phyloP scores from a whole-genome alignment of 1,140 invertebrate species.

The Brachionus paranguensis region DNA sequence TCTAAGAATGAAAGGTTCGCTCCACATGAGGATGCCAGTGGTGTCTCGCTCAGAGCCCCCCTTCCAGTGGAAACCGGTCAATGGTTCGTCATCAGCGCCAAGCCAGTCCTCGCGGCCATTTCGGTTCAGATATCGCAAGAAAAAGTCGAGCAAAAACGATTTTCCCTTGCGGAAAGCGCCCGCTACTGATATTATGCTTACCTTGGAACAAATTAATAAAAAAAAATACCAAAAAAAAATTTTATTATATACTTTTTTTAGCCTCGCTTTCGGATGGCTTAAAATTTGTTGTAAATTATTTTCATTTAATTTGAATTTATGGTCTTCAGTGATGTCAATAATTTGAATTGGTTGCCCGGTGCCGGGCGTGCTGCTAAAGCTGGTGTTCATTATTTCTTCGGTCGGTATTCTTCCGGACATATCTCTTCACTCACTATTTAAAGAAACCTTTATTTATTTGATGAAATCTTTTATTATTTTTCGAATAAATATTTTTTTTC shows the following conservation, averaged over 20 bases:
- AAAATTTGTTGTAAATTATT: slow-evolving; percentile 75
- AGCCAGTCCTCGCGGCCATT: slow-evolving; percentile 56
- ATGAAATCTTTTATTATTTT: too few relatives aligned
- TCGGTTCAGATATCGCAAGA: slow-evolving; percentile 74
- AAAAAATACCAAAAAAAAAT: background rate
- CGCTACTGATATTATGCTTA: slow-evolving; percentile 85
- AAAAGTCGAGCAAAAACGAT: slow-evolving; percentile 85
- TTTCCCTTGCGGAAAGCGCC: slow-evolving; percentile 97
- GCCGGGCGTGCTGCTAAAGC: slow-evolving; percentile 42
- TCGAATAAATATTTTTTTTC: too few relatives aligned
- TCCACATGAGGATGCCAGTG: slow-evolving; percentile 91
- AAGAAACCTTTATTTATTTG: background rate
- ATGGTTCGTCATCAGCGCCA: slow-evolving; percentile 54
- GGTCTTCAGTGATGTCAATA: slow-evolving; percentile 74
- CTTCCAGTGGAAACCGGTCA: slow-evolving; percentile 74
- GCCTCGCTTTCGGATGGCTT: slow-evolving; percentile 56
- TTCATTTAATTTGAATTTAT: slow-evolving; percentile 84
- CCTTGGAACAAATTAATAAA: background rate
- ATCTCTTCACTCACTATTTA: background rate
- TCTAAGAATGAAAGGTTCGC: slow-evolving; percentile 76
- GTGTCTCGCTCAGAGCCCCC: slow-evolving; percentile 88
- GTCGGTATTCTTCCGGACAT: slow-evolving; percentile 41
- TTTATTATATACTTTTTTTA: slow-evolving; percentile 47
- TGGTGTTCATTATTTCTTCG: slow-evolving; percentile 41
- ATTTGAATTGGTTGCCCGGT: slow-evolving; percentile 66